These are phyloP conservation scores for Dromococcyx pavoninus DNA, from an alignment of 2,797 vertebrate genomes.

Conservation along the genomic window DNA sequence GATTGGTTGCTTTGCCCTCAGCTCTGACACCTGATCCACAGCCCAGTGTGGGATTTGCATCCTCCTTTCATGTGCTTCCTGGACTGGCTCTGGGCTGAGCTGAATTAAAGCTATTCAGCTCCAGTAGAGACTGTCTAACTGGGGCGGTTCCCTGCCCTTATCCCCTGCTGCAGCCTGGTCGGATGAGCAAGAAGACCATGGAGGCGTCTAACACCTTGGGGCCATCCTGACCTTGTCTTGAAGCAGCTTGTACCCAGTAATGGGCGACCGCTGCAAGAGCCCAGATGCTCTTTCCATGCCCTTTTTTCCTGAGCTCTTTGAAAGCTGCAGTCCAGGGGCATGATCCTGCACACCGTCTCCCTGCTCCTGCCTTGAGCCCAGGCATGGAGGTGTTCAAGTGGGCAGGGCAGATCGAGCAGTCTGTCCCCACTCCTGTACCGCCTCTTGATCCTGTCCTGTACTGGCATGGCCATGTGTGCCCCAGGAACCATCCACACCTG, in stretches of 20 bases:
- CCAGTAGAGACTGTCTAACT: rapidly evolving
- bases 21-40: rapidly evolving
- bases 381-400: not conserved
- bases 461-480: rapidly evolving
- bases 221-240: not conserved
- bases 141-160: rapidly evolving
- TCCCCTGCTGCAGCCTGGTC: not conserved
- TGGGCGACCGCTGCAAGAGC: not conserved
- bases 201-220: not conserved
- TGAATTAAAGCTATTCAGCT: not conserved
- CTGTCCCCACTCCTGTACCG: rapidly evolving
- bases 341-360: not conserved
- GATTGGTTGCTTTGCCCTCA: not conserved
- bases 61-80: not conserved
- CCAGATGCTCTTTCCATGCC: not conserved
- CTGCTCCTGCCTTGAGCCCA: not conserved
- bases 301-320: not conserved
- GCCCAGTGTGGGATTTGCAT: not conserved
- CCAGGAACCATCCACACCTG: rapidly evolving
- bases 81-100: not conserved
- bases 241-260: not conserved
- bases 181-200: rapidly evolving
- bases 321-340: not conserved
- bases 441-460: not conserved
- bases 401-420: not conserved